Evolutionary conservation across 2,888 invertebrate species (phyloP).

Genomic region (Morpho helenor): DNA sequence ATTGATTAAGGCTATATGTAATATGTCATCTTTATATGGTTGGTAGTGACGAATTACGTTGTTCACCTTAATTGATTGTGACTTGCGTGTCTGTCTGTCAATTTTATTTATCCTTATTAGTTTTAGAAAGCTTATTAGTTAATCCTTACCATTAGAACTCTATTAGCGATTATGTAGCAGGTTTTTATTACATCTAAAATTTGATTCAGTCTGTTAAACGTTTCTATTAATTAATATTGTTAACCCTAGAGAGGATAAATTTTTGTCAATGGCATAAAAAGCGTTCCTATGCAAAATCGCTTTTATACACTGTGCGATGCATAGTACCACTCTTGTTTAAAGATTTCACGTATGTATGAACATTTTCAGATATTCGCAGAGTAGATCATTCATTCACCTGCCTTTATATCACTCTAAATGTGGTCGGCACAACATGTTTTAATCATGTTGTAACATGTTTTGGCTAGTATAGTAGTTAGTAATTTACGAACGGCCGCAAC

Average conservation of each 20-base stretch:
- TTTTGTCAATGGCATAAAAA: neutral
- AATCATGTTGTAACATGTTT: no score
- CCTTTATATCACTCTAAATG: no score
- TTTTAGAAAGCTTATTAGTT: neutral
- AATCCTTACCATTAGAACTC: neutral
- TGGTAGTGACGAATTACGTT: slow-evolving; percentile 2
- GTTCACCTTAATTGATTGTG: slow-evolving; percentile 10
- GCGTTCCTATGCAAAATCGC: no score
- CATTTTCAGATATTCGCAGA: no score
- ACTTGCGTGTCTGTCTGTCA: slow-evolving; percentile 7
- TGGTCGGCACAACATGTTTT: no score
- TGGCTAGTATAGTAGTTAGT: no score
- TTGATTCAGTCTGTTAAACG: neutral
- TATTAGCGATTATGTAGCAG: neutral
- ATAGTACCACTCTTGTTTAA: no score
- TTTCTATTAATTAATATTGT: neutral
- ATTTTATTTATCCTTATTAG: neutral
- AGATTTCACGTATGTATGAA: no score
- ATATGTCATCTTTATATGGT: slow-evolving; percentile 6
- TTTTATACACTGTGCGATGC: no score
- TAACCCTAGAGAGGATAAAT: neutral
- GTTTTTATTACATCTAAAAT: neutral
- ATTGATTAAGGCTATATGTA: slow-evolving; percentile 8
- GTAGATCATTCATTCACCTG: no score
- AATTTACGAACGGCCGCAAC: no score